Conservation (phyloP, 1,140 invertebrate species). For the Coptotermes formosanus region DNA sequence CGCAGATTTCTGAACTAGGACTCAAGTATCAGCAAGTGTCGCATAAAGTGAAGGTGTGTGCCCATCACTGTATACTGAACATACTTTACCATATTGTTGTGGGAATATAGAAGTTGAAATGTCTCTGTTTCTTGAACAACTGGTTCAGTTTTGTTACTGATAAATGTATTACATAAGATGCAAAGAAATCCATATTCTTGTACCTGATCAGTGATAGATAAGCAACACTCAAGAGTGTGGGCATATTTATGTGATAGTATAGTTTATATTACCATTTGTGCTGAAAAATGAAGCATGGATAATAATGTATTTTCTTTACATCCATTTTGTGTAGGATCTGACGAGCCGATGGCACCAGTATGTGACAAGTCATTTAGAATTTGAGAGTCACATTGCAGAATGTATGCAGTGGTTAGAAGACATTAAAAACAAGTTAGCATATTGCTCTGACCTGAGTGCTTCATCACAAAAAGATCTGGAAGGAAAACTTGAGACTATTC, state of each 20-base stretch:
- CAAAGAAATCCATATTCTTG: too few species aligned
- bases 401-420: constrained; percentile 82
- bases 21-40: constrained; percentile 88
- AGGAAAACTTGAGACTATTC: constrained; percentile 76
- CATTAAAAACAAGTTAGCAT: constrained; percentile 78
- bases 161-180: too few species aligned
- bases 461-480: constrained; percentile 83
- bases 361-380: constrained; percentile 85
- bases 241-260: too few species aligned
- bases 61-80: background rate
- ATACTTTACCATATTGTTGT: background rate
- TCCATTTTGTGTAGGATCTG: constrained; percentile 58
- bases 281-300: too few species aligned
- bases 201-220: too few species aligned
- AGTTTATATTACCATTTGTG: too few species aligned
- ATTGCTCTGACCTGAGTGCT: constrained; percentile 77
- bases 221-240: too few species aligned
- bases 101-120: background rate
- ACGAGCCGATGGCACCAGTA: constrained; percentile 90
- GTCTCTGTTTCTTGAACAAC: too few species aligned
- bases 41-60: constrained; percentile 74
- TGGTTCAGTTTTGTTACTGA: too few species aligned
- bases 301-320: background rate
- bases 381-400: constrained; percentile 75
- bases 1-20: constrained; percentile 81